These are phyloP conservation scores for Myotis daubentonii DNA, from an alignment of 2,797 vertebrate species.

Conservation along the genomic window DNA sequence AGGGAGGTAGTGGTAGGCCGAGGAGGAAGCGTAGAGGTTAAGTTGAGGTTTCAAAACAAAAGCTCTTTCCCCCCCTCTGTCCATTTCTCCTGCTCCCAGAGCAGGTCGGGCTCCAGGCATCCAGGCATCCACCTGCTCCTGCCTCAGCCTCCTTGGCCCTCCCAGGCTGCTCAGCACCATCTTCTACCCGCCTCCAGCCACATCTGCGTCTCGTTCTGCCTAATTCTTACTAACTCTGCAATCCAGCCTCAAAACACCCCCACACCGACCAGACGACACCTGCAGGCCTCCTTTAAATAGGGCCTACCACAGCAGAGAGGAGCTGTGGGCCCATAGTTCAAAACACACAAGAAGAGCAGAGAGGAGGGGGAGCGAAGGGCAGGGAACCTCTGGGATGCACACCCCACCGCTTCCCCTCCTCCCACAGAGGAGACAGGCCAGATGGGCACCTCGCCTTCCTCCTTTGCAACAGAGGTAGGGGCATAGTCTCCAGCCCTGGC, in stretches of 20 bases:
- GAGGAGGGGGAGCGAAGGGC: background rate
- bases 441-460: background rate
- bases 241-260: background rate
- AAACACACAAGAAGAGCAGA: background rate
- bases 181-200: background rate
- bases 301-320: background rate
- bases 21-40: background rate
- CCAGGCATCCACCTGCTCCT: background rate
- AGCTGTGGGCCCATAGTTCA: fast-evolving
- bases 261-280: background rate
- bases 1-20: fast-evolving
- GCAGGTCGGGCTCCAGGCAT: background rate
- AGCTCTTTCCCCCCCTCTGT: background rate
- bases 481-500: background rate
- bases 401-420: background rate
- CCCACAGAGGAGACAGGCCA: background rate
- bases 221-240: background rate
- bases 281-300: background rate
- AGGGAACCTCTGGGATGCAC: background rate
- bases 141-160: background rate
- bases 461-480: background rate
- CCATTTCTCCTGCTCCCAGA: too few species aligned
- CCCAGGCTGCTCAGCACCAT: background rate
- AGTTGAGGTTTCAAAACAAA: background rate
- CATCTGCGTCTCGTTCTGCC: background rate